Conservation (phyloP, 2,113 vertebrate genomes). For the Sisor rabdophorus region DNA sequence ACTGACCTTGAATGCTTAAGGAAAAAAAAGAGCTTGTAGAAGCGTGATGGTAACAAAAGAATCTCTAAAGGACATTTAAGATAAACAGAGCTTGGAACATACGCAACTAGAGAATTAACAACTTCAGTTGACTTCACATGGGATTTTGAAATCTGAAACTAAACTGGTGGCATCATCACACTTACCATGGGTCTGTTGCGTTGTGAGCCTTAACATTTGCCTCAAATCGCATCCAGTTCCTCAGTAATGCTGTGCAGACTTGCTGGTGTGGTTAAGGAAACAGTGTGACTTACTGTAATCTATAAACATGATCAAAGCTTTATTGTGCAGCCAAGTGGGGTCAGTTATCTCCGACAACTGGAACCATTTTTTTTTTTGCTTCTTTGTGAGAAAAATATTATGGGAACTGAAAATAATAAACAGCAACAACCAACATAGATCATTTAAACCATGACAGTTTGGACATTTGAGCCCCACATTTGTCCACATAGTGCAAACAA, state of each 20-base stretch:
- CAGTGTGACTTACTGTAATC: constrained; percentile 18
- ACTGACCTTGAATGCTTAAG: not conserved
- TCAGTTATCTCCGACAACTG: not conserved
- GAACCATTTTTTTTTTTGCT: not conserved
- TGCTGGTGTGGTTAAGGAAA: constrained; percentile 5
- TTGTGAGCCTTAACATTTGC: not conserved
- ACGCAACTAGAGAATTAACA: no score
- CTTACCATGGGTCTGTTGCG: not conserved
- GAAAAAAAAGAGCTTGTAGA: not conserved
- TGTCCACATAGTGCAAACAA: not conserved
- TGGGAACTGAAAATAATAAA: not conserved
- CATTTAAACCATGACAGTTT: not conserved
- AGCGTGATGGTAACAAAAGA: no score
- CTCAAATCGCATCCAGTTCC: not conserved
- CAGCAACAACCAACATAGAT: not conserved
- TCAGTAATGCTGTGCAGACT: constrained; percentile 11
- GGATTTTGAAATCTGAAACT: no score
- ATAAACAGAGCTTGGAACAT: no score
- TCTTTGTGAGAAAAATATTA: not conserved
- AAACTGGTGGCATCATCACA: not conserved
- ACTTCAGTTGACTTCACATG: no score
- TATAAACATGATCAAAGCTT: constrained; percentile 1
- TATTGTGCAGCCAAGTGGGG: not conserved
- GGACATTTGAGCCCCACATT: not conserved
- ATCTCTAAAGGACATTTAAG: no score